Evolutionary conservation across 2,797 vertebrate genomes (phyloP), one percentile per base, ranked within the genome.

Genomic region (Lepilemur ruficaudatus): DNA sequence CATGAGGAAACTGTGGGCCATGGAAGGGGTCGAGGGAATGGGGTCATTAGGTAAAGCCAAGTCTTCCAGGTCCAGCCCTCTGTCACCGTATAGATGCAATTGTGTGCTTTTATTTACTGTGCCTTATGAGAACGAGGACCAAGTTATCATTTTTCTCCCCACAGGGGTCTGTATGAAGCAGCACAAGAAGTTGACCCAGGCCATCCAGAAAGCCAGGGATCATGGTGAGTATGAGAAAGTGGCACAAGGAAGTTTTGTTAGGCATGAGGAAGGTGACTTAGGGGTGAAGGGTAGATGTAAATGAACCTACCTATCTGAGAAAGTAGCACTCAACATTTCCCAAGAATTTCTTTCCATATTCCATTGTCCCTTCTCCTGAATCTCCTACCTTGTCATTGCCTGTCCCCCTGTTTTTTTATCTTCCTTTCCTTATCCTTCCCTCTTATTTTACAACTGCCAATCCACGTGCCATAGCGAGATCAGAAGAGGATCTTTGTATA

Each of bases 121-220:
- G 41, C 28, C 38, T 79, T 78, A 32, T 65, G 30, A 52, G 70
- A 57, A 46, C 13, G 18, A 78, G 41, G 15, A 22, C 35, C 1
- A 4, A 8, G 22, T 65, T 90, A 4, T 9, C 32, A 13, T 43
- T 76, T 76, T 91, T 38, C 76, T 70, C 13, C 30, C 8, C 6
- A 1, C 96, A 99, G 99, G 99, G 25, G 98, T 99, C 89, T 99
- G 99, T 96, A 99, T 98, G 99, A 99, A 99, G 94, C 99, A 99
- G 95, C 99, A 99, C 96, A 99, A 98, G 94, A 98, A 89, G 80
- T 98, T 99, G 2, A 97, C 97, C 0, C 46, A 98, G 73, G 99
- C 99, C 5, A 98, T 99, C 7, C 82, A 97, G 32, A 97, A 98
- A 70, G 99, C 99, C 18, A 98, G 96, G 96, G 99, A 99, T 52